Conservation (phyloP, 2,113 vertebrate genomes). For the Platycercus adscitus region DNA sequence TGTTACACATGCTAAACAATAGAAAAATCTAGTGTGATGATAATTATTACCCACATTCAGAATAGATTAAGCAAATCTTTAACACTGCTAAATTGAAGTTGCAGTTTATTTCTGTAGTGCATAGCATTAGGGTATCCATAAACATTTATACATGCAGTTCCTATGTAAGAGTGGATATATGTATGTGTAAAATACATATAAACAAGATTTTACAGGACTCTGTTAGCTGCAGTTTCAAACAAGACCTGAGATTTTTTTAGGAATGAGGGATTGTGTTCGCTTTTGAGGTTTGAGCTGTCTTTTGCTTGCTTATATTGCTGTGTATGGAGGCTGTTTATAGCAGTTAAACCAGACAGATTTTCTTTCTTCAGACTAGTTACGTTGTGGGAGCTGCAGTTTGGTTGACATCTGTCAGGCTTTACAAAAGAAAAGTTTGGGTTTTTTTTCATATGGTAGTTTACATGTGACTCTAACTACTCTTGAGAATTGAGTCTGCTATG, state of each 20-base stretch:
- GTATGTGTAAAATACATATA: background rate
- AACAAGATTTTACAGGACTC: background rate
- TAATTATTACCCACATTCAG: background rate
- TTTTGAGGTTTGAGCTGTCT: background rate
- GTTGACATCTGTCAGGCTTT: background rate
- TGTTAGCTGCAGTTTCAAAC: background rate
- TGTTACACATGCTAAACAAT: background rate
- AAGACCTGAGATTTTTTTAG: background rate
- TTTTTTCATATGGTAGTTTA: background rate
- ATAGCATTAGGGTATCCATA: background rate
- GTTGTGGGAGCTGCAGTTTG: fast-evolving
- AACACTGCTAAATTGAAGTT: background rate
- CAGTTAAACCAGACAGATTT: background rate
- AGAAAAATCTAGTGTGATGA: background rate
- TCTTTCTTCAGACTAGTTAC: background rate
- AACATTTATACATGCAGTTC: background rate
- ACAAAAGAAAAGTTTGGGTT: background rate
- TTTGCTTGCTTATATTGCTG: background rate
- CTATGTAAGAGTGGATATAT: background rate
- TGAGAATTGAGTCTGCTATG: background rate
- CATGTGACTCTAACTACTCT: background rate
- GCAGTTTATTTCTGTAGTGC: background rate
- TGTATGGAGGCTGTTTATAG: background rate
- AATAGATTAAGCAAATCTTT: background rate
- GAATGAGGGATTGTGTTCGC: background rate